Conservation (phyloP, 2,113 vertebrate species). For the Climacteris rufus region DNA sequence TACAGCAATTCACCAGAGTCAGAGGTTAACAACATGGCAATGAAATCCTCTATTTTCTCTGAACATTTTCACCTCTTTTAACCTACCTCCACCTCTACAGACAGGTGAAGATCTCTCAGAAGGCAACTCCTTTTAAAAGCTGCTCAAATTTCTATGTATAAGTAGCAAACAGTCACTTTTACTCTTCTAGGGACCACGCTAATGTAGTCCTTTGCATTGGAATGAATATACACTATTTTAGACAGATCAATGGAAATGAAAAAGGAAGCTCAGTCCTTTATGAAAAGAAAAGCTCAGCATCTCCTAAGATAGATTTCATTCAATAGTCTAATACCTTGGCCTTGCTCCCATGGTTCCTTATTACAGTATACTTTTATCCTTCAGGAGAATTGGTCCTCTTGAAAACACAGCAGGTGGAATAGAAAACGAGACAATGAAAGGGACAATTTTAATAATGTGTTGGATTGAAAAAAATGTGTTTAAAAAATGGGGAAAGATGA, state of each 20-base stretch:
- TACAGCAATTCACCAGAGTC: not conserved
- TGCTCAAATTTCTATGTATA: not conserved
- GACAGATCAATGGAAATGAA: not conserved
- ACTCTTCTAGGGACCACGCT: not conserved
- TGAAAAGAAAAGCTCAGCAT: not conserved
- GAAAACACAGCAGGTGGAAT: not conserved
- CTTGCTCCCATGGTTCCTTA: not conserved
- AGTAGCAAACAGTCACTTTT: not conserved
- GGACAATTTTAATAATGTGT: not conserved
- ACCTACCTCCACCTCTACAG: not conserved
- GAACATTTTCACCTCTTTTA: not conserved
- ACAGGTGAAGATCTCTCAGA: not conserved
- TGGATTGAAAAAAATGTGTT: not conserved
- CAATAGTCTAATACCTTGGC: not conserved
- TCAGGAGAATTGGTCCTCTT: not conserved
- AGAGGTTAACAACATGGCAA: not conserved
- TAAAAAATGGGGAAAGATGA: not conserved
- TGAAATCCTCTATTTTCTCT: not conserved
- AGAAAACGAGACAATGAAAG: not conserved
- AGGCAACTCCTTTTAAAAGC: not conserved
- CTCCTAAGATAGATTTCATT: not conserved
- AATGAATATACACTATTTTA: not conserved
- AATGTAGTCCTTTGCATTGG: not conserved
- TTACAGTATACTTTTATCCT: not conserved
- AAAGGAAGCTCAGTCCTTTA: not conserved